Evolutionary conservation across 35 echinoderm and acorn worm genomes (phyloP).

Genomic region (Anneissia japonica): DNA sequence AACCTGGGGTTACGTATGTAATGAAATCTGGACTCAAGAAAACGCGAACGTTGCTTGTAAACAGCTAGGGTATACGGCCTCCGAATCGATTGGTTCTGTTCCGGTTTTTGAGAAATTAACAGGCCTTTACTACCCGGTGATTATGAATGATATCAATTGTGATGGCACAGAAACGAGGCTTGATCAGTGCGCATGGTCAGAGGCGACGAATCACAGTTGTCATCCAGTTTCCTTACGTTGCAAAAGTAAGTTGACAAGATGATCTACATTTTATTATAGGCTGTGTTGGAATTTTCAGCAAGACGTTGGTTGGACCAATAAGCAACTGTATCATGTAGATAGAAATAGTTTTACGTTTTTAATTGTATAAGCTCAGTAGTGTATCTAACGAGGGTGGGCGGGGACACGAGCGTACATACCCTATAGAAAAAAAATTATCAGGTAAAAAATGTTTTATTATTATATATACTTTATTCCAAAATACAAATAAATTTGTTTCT

Average conservation of each 20-base stretch:
- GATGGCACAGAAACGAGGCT: not conserved
- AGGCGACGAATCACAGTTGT: not conserved
- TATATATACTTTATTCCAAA: no score
- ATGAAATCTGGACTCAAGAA: not conserved
- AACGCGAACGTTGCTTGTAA: not conserved
- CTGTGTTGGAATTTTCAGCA: no score
- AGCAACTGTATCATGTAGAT: no score
- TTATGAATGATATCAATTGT: not conserved
- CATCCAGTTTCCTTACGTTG: not conserved
- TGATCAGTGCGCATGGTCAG: not conserved
- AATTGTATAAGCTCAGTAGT: no score
- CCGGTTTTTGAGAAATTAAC: not conserved
- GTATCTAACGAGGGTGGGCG: no score
- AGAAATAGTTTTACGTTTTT: no score
- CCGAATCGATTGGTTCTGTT: not conserved
- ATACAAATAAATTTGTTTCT: no score
- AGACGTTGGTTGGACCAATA: no score
- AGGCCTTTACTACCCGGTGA: not conserved
- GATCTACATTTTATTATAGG: no score
- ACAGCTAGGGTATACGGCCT: not conserved
- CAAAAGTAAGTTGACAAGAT: not conserved
- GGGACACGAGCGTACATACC: no score
- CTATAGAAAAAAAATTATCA: no score
- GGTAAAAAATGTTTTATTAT: no score
- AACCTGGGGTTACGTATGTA: not conserved